Conservation (phyloP, 2,797 vertebrate genomes). For the Falco rusticolus region DNA sequence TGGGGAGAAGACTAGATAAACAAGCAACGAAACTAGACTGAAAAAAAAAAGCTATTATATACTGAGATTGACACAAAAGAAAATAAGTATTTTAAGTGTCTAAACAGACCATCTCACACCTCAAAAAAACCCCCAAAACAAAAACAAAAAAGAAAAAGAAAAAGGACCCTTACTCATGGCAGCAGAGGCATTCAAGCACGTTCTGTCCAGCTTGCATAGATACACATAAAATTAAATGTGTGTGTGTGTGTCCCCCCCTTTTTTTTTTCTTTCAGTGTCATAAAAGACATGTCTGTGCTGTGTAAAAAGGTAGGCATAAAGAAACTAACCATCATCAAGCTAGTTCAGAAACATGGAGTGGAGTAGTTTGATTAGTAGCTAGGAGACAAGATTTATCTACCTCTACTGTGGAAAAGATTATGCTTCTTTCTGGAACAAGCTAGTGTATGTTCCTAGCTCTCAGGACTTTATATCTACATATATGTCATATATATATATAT, state of each 20-base stretch:
- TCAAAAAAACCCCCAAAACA: neutral
- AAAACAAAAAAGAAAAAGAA: neutral
- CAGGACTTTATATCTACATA: too few species aligned
- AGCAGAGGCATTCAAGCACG: neutral
- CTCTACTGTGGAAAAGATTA: neutral
- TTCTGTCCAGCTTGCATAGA: neutral
- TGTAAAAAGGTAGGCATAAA: neutral
- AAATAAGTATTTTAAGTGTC: neutral
- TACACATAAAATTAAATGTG: neutral
- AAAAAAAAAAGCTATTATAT: neutral
- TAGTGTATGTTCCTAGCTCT: neutral
- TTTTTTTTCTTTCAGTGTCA: neutral
- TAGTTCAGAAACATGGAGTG: neutral
- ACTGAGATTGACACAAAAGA: neutral
- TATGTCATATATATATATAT: too few species aligned
- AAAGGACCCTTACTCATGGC: neutral
- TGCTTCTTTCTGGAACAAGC: neutral
- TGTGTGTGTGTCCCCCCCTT: too few species aligned
- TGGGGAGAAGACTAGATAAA: neutral
- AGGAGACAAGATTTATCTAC: neutral
- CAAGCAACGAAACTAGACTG: neutral
- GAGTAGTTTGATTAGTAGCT: neutral
- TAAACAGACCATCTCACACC: neutral
- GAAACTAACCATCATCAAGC: neutral
- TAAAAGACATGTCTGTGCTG: neutral